Percentiles rank a stretch among this genome's conserved stretches.
phyloP scores from a whole-genome alignment of 2,797 vertebrate species.

The Hybognathus amarus region DNA sequence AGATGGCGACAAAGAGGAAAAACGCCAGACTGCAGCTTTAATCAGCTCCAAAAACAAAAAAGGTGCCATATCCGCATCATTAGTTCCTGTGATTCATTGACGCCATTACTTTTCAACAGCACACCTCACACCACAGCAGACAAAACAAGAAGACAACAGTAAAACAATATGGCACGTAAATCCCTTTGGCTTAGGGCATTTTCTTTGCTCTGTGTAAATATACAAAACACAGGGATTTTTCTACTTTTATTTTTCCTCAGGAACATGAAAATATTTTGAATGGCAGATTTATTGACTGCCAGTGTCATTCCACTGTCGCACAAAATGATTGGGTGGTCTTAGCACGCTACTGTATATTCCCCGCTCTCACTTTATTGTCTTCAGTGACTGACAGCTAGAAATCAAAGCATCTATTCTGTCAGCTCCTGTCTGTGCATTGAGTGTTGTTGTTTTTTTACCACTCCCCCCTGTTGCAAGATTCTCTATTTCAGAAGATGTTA shows the following conservation, averaged over 20 bases:
- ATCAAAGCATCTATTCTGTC: conserved; percentile 28
- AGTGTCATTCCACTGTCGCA: conserved; percentile 21
- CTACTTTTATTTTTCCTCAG: not conserved
- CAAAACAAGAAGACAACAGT: not conserved
- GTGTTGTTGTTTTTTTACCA: conserved; percentile 8
- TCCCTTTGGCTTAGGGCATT: not conserved
- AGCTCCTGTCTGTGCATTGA: not conserved
- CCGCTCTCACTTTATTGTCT: not conserved
- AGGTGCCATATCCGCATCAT: conserved; percentile 39
- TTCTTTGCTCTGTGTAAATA: conserved; percentile 18
- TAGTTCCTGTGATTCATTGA: conserved; percentile 24
- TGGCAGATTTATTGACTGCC: conserved; percentile 15
- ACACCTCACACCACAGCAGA: conserved; percentile 29
- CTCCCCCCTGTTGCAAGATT: not conserved
- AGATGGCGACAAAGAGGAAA: too few relatives aligned
- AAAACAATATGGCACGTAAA: conserved; percentile 3
- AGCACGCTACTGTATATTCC: conserved; percentile 5
- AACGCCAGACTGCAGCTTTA: not conserved
- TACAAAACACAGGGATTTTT: not conserved
- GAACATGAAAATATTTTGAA: not conserved
- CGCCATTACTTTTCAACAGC: conserved; percentile 28
- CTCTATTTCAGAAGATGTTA: conserved; percentile 14
- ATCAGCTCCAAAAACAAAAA: conserved; percentile 8
- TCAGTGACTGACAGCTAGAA: conserved; percentile 32
- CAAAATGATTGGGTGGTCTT: not conserved